These are phyloP conservation scores for Tetrapedia diversipes DNA, from an alignment of 2,888 invertebrate species.

Conservation along the genomic window DNA sequence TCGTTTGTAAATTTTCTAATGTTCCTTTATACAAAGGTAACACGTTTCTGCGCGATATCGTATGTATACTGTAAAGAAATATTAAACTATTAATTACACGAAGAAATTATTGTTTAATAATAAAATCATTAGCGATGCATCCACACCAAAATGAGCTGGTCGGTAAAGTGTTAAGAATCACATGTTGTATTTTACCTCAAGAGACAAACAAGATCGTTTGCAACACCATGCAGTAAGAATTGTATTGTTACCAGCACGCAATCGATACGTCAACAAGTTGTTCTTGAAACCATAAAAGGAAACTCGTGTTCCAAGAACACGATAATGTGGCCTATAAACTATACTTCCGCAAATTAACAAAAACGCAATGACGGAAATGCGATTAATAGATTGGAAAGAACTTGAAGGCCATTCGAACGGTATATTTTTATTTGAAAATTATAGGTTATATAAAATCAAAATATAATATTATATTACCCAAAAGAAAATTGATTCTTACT, in stretches of 20 bases:
- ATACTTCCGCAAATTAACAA: not conserved
- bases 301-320: not conserved
- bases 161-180: too few relatives aligned
- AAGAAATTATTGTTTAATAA: too few relatives aligned
- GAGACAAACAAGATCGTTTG: not conserved
- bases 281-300: not conserved
- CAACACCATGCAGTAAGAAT: not conserved
- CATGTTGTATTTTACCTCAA: not conserved
- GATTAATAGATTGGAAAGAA: conserved; percentile 1
- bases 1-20: too few relatives aligned
- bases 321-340: not conserved
- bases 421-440: not conserved
- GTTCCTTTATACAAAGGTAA: too few relatives aligned
- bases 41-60: too few relatives aligned
- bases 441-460: not conserved
- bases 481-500: not conserved
- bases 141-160: too few relatives aligned
- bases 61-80: too few relatives aligned
- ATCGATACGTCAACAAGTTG: conserved; percentile 6
- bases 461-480: not conserved
- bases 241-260: not conserved
- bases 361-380: conserved; percentile 8
- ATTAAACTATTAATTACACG: too few relatives aligned
- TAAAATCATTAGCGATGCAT: too few relatives aligned
- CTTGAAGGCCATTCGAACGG: not conserved